Base-by-base conservation (phyloP, 2,888 invertebrate species). In the Meta bourneti region DNA sequence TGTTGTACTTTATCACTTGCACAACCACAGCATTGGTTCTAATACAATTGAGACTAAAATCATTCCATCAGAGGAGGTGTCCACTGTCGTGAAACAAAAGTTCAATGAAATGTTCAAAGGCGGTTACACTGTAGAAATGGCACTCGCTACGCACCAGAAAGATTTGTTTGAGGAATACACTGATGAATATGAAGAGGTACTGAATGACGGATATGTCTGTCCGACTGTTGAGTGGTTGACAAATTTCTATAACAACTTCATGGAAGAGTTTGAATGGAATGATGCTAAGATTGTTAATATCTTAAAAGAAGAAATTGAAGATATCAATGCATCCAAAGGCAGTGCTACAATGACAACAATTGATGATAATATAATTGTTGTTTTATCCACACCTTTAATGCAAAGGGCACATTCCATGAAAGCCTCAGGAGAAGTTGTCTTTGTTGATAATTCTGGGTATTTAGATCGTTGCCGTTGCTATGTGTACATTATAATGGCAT, bases 41-140 rank as follows among this genome's bases (percentile, higher is more conserved):
- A 85, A 89, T 71, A 81, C 49, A 19, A n/a, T 92, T n/a, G 92
- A 92, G 75, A 85, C 78, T 6, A 85, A 78, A 16, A 74, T 48
- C 2, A 48, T 77, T n/a, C 11, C 88, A 52, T 78, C 87, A 0
- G 92, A 92, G 51, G 92, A 92, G 49, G 87, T 88, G 49, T 91
- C 91, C 7, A 84, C 91, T 52, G 79, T 86, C 0, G 88, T 89
- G 5, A 89, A 89, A 48, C 92, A 92, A 20, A 92, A 92, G 52
- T 92, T 92, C 51, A 92, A 70, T 34, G 92, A 92, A 72, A 92
- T 92, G 92, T 92, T 89, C 54, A 92, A 92, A 54, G 92, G 92
- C 4, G 81, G 89, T 6, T 92, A 92, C 82, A n/a, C 79, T 54
- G 77, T 85, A 6, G 84, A 89, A 13, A 72, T 49, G n/a, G 89